Base-by-base conservation (phyloP, 2,797 vertebrate genomes). In the Chelon auratus region DNA sequence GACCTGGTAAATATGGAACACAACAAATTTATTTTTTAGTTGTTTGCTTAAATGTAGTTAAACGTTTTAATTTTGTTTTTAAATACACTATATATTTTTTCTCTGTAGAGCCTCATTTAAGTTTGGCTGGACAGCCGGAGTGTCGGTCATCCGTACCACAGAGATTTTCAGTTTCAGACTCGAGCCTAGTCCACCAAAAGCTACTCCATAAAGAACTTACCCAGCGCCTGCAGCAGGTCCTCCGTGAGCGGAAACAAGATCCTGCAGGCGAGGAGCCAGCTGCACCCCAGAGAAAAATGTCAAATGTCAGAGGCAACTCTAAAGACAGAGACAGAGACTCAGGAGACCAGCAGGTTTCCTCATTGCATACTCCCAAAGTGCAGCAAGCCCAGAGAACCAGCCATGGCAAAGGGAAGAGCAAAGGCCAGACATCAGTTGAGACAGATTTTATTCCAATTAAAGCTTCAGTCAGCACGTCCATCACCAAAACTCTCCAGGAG, bases 121-220 rank as follows among this genome's bases (percentile, higher is more conserved):
- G 58, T 78, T 62, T 56, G 59, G 1, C 42, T 22, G 2, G 43
- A 24, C 58, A 77, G 55, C 79, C 80, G 56, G 62, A 84, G 39
- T 1, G 1, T 3, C 62, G 6, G 8, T 62, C 42, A 0, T 68
- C 77, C 20, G 81, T 77, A 5, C 57, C 66, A 22, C 80, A 75
- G 13, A 79, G 22, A 57, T 9, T 3, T 3, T 85, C 80, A 20
- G 58, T 52, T 72, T 68, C 75, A 33, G 33, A 30, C n/a, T 68
- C 81, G n/a, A 82, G 36, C 33, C 55, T 78, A 55, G 12, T 80
- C 70, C 83, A 62, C 70, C 85, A 87, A 66, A 91, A 91, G 75
- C 71, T 88, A 53, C 68, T 93, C 37, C 87, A 93, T 47, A 22
- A 24, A 0, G 83, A 93, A 43, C 77, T 94, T 45, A 92, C 78